Evolutionary conservation across 2,888 invertebrate species (phyloP), one percentile per base, ranked within the genome.

Genomic region (Artemia sp.): DNA sequence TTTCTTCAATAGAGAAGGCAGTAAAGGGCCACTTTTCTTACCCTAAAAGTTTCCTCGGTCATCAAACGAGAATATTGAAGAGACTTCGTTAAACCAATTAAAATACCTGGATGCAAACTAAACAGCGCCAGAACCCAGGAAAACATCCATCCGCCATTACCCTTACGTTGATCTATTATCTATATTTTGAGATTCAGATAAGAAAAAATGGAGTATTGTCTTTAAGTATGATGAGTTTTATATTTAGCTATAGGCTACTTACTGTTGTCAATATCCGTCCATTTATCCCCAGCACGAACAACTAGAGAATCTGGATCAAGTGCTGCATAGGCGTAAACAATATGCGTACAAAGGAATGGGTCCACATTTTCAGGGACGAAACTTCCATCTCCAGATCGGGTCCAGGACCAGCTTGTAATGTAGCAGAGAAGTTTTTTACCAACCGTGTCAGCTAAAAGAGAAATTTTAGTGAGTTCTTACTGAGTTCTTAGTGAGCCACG

Each of bases 271-370:
- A 90, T 82, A 77, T 93, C 92, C 1, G 88, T 86, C 89, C 89
- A 90, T 1, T 89, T 87, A 80, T 93, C 92, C 73, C 90, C 90
- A 71, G 90, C 85, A 71, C 88, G 87, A 12, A 91, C 83, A 2
- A 85, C 79, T 24, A 92, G 81, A 12, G 85, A 86, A 73, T 89
- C 86, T 0, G 90, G 87, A 75, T 92, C 88, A 70, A 94, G 80
- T 51, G 88, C 88, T 2, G 91, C 91, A 76, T 92, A 94, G 0
- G 93, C 92, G 75, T 93, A 94, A 14, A 94, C 84, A 0, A 94
- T 80, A 74, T 92, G 90, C 0, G 92, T 92, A 76, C 95, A 95
- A 0, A 93, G 82, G 69, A 84, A 81, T 0, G 87, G 83, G 75
- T 92, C 89, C 2, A 92, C 80, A 74, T 90, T 85, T 78, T 92